These are phyloP conservation scores for Phalacrocorax brasilianus DNA, from an alignment of 2,113 vertebrate genomes.

Conservation along the genomic window DNA sequence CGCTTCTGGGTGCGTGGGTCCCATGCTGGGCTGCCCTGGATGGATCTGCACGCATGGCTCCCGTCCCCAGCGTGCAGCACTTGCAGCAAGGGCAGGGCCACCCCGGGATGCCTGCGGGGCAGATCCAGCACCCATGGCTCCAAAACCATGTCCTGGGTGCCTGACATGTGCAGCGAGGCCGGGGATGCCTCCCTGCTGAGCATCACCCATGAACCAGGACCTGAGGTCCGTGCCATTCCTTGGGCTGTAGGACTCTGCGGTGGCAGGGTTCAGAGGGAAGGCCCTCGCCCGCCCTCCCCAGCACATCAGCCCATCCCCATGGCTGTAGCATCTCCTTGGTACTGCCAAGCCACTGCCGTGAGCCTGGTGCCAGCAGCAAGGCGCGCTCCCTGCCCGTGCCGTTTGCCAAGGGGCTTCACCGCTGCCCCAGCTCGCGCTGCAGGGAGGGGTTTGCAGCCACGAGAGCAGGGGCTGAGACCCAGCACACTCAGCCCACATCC, in stretches of 20 bases:
- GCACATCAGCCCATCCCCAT: background rate
- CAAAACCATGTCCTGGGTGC: background rate
- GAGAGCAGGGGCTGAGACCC: background rate
- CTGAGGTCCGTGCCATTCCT: rapidly evolving
- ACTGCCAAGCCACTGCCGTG: rapidly evolving
- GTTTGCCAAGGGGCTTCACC: background rate
- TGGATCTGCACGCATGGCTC: rapidly evolving
- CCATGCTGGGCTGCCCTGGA: rapidly evolving
- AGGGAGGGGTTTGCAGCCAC: background rate
- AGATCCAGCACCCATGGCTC: rapidly evolving
- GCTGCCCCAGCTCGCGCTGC: rapidly evolving
- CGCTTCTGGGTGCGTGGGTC: background rate
- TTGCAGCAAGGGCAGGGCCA: background rate
- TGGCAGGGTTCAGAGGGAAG: background rate
- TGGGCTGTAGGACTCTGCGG: background rate
- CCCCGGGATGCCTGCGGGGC: background rate
- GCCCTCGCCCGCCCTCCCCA: background rate
- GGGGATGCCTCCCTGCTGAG: background rate
- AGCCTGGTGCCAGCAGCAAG: background rate
- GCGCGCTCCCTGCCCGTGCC: rapidly evolving
- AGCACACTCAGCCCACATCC: background rate
- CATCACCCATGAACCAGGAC: background rate
- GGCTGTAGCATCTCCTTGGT: background rate
- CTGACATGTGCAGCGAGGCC: rapidly evolving
- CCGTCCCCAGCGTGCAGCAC: rapidly evolving